These are phyloP conservation scores for Chromobotia macracanthus DNA, from an alignment of 2,797 vertebrate genomes.

Conservation along the genomic window DNA sequence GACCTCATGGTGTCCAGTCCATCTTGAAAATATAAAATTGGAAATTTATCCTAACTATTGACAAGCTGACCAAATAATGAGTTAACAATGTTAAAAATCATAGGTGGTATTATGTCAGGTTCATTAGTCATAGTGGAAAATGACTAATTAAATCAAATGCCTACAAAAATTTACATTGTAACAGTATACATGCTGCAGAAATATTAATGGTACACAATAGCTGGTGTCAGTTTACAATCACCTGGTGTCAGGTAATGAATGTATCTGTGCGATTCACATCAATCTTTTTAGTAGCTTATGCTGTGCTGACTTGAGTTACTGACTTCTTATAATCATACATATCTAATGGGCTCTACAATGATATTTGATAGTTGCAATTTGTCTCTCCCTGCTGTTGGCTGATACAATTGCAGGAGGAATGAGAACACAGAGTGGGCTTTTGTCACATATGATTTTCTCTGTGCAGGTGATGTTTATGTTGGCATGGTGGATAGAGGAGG, in stretches of 20 bases:
- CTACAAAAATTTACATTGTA: no score
- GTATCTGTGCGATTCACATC: no score
- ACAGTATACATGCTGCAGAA: no score
- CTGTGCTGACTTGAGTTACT: neutral
- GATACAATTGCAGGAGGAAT: constrained; percentile 39
- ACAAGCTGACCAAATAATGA: no score
- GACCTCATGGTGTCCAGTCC: neutral
- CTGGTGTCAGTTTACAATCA: no score
- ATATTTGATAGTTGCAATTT: no score
- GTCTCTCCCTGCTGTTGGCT: constrained; percentile 71
- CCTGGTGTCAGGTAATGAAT: no score
- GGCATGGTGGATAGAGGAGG: constrained; percentile 89
- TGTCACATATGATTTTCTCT: neutral
- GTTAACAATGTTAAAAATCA: no score
- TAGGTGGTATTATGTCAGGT: neutral
- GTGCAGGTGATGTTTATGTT: constrained; percentile 89
- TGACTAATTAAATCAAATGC: no score
- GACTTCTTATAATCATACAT: neutral
- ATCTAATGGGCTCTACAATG: neutral
- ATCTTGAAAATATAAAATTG: no score
- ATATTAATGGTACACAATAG: no score
- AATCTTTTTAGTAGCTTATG: neutral
- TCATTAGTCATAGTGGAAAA: neutral
- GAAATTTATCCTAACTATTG: no score
- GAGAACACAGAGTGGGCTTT: neutral